Conservation (phyloP, 1,140 invertebrate genomes). For the Drosophila pruinosa region DNA sequence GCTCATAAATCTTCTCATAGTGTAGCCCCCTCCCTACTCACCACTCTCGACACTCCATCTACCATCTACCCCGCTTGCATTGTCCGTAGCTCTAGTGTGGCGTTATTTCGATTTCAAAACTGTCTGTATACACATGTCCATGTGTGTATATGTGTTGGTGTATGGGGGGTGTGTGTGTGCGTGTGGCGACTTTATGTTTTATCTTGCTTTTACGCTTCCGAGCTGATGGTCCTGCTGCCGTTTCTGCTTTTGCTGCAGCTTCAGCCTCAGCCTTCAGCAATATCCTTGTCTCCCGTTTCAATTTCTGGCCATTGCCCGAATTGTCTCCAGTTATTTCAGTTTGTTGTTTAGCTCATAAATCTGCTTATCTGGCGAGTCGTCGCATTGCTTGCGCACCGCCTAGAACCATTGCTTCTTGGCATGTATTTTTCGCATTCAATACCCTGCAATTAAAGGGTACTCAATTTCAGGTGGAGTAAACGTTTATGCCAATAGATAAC, state of each 20-base stretch:
- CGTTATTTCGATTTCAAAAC: constrained; percentile 46
- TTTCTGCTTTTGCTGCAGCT: constrained; percentile 7
- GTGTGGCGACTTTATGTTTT: constrained; percentile 57
- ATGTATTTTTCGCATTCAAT: constrained; percentile 8
- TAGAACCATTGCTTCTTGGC: constrained; percentile 36
- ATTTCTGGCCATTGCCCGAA: constrained; percentile 43
- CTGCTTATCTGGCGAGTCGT: constrained; percentile 72
- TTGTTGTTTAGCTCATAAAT: constrained; percentile 81
- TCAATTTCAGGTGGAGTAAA: neutral
- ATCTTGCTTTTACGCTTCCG: constrained; percentile 74
- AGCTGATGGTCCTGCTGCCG: constrained; percentile 18
- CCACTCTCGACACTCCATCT: neutral
- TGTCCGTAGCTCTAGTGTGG: constrained; percentile 4
- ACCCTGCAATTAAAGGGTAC: constrained; percentile 16
- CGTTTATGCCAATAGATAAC: no score
- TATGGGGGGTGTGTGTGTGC: constrained; percentile 24
- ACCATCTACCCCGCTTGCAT: no score
- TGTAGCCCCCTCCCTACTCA: neutral
- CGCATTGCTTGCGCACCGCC: constrained; percentile 40
- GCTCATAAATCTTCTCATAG: constrained; percentile 48
- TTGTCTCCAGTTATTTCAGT: constrained; percentile 77
- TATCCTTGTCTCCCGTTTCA: constrained; percentile 1
- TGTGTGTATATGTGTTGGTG: constrained; percentile 7
- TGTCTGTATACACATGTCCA: constrained; percentile 27
- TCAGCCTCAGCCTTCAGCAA: constrained; percentile 5